Base-by-base conservation (phyloP, 2,113 vertebrate species). In the Oreocharis arfaki region DNA sequence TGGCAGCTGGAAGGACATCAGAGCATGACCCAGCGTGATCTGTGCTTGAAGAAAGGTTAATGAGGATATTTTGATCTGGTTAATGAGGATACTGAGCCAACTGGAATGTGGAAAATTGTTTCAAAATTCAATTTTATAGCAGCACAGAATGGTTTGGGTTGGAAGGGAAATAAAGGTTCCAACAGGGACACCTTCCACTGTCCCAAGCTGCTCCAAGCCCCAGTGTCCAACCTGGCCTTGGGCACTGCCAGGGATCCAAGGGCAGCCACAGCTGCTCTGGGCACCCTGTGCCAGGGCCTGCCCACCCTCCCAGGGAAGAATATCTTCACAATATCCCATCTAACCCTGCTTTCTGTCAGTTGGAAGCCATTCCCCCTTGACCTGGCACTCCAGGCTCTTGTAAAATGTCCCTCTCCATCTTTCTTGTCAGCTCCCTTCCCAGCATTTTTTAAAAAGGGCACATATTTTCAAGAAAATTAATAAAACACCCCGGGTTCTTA, bases 221-320 rank as follows among this genome's bases (percentile, higher is more conserved):
- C 42, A 56, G 0, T 15, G 2, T 33, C 68, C 52, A 89, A 0
- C 68, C 44, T 73, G 86, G 18, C 18, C 22, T 52, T 28, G 52
- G 44, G 0, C 68, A 52, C 33, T 89, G 1, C 50, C 28, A 67
- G 69, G 39, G 28, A 75, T n/a, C 37, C 37, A 50, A 24, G 69
- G 69, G 28, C 61, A 86, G 52, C 32, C 61, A 12, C 53, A 77
- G 37, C 46, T 44, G 2, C 37, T 68, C 84, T 76, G 53, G 44
- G 30, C 7, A 44, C 1, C 8, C 37, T 44, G 5, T 16, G 10
- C 68, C 86, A 39, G 18, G 28, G 17, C 32, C 27, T 88, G 0
- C 0, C 15, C 32, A 42, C 23, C 7, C 27, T 53, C 2, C 0
- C 16, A 22, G 46, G 8, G 15, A 30, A 18, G 0, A 41, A 75